Evolutionary conservation across 2,797 vertebrate genomes (phyloP).

Genomic region (Malacoctenus gilli): DNA sequence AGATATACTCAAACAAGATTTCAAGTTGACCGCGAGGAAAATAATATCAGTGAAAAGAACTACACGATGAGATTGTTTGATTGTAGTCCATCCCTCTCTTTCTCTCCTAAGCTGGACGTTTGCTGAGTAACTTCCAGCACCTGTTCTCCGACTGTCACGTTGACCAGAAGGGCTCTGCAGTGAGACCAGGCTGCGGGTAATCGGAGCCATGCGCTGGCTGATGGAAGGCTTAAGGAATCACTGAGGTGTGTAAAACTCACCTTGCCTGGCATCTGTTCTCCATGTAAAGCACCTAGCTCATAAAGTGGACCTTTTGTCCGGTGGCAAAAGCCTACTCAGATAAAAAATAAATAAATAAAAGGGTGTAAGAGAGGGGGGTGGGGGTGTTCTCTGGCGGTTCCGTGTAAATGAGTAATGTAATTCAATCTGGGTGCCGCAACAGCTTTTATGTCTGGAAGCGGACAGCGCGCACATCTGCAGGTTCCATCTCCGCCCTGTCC

Average conservation of each 20-base stretch:
- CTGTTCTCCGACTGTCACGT: slow-evolving; percentile 50
- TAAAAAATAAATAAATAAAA: slow-evolving; percentile 34
- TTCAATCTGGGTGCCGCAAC: slow-evolving; percentile 55
- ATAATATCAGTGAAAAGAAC: too few relatives aligned
- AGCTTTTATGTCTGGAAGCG: slow-evolving; percentile 59
- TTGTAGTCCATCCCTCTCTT: too few relatives aligned
- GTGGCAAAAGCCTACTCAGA: slow-evolving; percentile 4
- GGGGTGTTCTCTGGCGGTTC: slow-evolving; percentile 25
- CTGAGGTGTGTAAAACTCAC: slow-evolving; percentile 60
- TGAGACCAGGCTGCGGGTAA: slow-evolving; percentile 37
- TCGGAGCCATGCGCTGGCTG: slow-evolving; percentile 53
- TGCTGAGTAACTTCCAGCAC: slow-evolving; percentile 39
- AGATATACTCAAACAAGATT: too few relatives aligned
- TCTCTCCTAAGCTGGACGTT: too few relatives aligned
- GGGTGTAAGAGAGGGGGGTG: neutral
- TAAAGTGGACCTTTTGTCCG: slow-evolving; percentile 60
- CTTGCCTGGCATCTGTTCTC: slow-evolving; percentile 66
- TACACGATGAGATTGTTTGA: too few relatives aligned
- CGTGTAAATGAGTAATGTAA: slow-evolving; percentile 61
- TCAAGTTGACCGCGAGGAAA: too few relatives aligned
- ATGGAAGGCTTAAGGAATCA: slow-evolving; percentile 55
- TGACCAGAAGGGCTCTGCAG: slow-evolving; percentile 15
- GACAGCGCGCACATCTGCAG: slow-evolving; percentile 67
- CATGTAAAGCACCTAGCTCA: slow-evolving; percentile 39
- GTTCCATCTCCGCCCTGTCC: slow-evolving; percentile 50